Percentiles rank a stretch among this genome's conserved stretches.
Evolutionary conservation across 2,888 invertebrate species (phyloP).

Genomic region (Apamea epomidion): DNA sequence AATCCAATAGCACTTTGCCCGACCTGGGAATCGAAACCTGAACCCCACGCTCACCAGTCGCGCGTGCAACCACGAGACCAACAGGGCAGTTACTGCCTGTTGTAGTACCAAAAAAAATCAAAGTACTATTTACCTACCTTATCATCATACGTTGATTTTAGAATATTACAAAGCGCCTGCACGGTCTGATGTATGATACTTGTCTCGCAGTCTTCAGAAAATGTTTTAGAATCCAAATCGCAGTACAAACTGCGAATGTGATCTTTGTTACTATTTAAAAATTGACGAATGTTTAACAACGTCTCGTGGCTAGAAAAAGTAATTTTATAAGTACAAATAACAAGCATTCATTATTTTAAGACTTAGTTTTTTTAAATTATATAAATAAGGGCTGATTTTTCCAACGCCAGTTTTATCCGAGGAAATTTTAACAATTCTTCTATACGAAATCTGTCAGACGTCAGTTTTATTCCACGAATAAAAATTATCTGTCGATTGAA

Average conservation of each 20-base stretch:
- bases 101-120: background rate
- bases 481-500: too few species aligned
- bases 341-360: background rate
- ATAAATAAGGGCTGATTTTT: too few species aligned
- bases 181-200: conserved; percentile 92
- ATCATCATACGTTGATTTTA: conserved; percentile 84
- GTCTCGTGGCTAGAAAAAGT: conserved; percentile 85
- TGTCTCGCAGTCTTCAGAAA: conserved; percentile 92
- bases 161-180: conserved; percentile 89
- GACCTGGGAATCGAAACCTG: background rate
- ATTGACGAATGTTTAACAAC: conserved; percentile 87
- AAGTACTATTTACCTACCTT: conserved; percentile 78
- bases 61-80: background rate
- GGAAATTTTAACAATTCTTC: too few species aligned
- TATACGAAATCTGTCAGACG: too few species aligned
- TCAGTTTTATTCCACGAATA: too few species aligned
- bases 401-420: too few species aligned
- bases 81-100: background rate
- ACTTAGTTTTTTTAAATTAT: background rate
- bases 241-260: conserved; percentile 88
- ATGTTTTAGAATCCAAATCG: conserved; percentile 90
- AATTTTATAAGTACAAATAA: conserved; percentile 1
- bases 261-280: conserved; percentile 88
- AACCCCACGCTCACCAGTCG: background rate
- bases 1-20: too few species aligned